Base-by-base conservation (phyloP, 2,888 invertebrate genomes). In the Parascotia fuliginaria region DNA sequence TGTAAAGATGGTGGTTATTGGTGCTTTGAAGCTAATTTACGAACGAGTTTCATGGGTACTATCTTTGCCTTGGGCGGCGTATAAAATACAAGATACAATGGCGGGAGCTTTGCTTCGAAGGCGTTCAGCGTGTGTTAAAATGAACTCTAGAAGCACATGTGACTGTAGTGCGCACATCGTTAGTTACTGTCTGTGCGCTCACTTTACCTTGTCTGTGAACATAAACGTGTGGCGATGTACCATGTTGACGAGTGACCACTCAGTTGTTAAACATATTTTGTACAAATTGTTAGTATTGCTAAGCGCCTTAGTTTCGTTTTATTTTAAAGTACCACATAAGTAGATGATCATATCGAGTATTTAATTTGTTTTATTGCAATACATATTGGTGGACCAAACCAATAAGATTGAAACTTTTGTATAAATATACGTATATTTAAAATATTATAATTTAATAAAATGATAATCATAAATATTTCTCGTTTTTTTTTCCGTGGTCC, bases 391-490 rank as follows among this genome's bases (percentile, higher is more conserved):
- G 14, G 24, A 7, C 16, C 12, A n/a, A 42, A 41, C 4, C 1
- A 36, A 31, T 50, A 55, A 44, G 41, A 41, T 37, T n/a, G 11
- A 27, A 27, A 36, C 36, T 9, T 48, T 56, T 52, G 46, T 48
- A 33, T 55, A 65, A 50, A 33, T n/a, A n/a, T 50, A 48, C 14
- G 9, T 46, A 37, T 41, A 45, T 57, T 45, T 66, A 70, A 55
- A 70, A 55, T 58, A 66, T 70, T 56, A 27, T 44, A 28, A 56
- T 56, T 48, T 55, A 67, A 57, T 70, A 70, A 70, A 67, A 13
- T 13, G 38, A 53, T 67, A 67, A 57, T 60, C 55, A 55, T 44
- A 24, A 14, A 28, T 7, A 12, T 32, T 2, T 45, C 12, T 28
- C 31, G 28, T 31, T 36, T 37, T 19, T n/a, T n/a, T n/a, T n/a